Base-by-base conservation (phyloP, 2,113 vertebrate genomes). In the Ceratotherium simum region DNA sequence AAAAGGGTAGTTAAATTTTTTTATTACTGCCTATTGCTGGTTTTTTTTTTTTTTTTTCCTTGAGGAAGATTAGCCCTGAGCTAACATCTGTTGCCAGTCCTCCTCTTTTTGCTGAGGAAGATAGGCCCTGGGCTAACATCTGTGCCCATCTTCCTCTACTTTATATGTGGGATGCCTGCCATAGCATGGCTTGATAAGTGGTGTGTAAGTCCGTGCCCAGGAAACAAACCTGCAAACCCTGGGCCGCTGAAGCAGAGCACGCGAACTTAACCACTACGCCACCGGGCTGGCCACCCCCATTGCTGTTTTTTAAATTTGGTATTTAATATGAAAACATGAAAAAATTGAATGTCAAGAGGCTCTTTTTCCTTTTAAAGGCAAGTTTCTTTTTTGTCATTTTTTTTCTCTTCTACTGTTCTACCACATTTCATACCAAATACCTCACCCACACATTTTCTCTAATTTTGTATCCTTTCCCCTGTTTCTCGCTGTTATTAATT, bases 361-460 rank as follows among this genome's bases (percentile, higher is more conserved):
- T 81, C n/a, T 78, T 87, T 84, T 96, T 85, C 73, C 96, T 96
- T 96, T 97, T 96, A 83, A 96, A 90, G 70, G 36, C 85, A 91
- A 91, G 79, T 81, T 83, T 62, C 75, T 80, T 87, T 92, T 90
- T 75, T 83, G 87, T 83, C 80, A 79, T n/a, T 92, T 67, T 84
- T 90, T 81, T 65, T 16, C 67, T 95, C 29, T 78, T 84, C 58
- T 93, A 6, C 54, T 83, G 0, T 88, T 96, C 58, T 78, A 16
- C 46, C 46, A 65, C 46, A 72, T 89, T 97, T 96, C 78, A 65
- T 92, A 87, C 64, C 85, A 90, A 95, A 76, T 89, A 58, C 46
- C 76, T 95, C 78, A 86, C 96, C 95, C 89, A 97, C 94, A 79
- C 72, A 48, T 92, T 95, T 91, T 79, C 89, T 96, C 46, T 95